Base-by-base conservation (phyloP, 2,113 vertebrate genomes). In the Euleptes europaea region DNA sequence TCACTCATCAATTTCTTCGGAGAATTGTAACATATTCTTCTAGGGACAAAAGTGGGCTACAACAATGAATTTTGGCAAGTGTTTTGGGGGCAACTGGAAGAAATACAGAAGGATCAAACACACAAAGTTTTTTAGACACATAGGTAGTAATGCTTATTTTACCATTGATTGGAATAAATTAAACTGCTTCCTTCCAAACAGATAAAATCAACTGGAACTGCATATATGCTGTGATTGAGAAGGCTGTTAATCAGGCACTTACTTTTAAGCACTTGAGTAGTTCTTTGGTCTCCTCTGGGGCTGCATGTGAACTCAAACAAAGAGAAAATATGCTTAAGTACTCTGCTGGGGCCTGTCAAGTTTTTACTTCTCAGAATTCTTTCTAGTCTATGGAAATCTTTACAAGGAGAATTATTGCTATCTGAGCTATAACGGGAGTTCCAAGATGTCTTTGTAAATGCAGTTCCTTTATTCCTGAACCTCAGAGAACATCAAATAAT, bases 1-100 rank as follows among this genome's bases (percentile, higher is more conserved):
- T 97, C 88, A 95, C 90, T 95, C 94, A 91, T 88, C 83, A 88
- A 73, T 87, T 89, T 65, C 91, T 91, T 93, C 70, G 82, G 92
- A 94, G 89, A 89, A 76, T 90, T 90, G 77, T 77, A 82, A 87
- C 82, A 54, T 78, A 82, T 90, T 85, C 72, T 90, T 84, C 82
- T 84, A 0, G 87, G 91, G 85, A 92, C 84, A 79, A 65, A 9
- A 44, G 57, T 88, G 57, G 80, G 81, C 83, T 87, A 74, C 60
- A 57, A 88, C 86, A 51, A 2, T 73, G 78, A 4, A 23, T 80
- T 26, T 87, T 91, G 84, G 85, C 0, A 7, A 85, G 85, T 78
- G 92, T 95, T 91, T 89, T 65, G 90, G 93, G 80, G 72, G 4
- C 84, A 85, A 65, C 67, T 35, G 86, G 82, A 86, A 80, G 86